Evolutionary conservation across 30 jellyfish, hydroid and myxozoan genomes (phyloP), one percentile per base, ranked within the genome.

Genomic region (Turritopsis dohrnii): DNA sequence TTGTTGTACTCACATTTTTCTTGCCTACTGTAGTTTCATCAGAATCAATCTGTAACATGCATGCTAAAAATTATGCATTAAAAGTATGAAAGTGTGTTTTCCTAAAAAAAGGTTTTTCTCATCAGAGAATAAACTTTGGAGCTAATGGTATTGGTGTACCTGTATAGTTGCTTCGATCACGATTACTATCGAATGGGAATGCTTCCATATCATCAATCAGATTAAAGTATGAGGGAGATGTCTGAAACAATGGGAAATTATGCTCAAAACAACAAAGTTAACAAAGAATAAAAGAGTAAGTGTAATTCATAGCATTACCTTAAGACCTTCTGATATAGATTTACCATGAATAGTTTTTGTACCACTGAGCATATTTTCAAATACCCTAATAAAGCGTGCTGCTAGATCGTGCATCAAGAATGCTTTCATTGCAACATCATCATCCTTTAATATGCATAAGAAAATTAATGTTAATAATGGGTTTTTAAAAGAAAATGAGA

Each of bases 131-230:
- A 3, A 66, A 66, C 27, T 66, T 26, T 66, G 76, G 17, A 66
- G 7, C 29, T 3, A 66, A 66, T 41, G 60, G 18, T n/a, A 28
- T 23, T 18, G 28, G n/a, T 52, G 22, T 28, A 80, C 87, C 87
- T 31, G 87, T 80, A 27, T 80, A 80, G 66, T 80, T 80, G 31
- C 79, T 80, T 80, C 87, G 29, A 29, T 80, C 71, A 23, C 87
- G 60, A 65, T n/a, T 22, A 4, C n/a, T 52, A 80, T 80, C 87
- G 21, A 80, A 41, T 54, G 60, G 60, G 13, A 3, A 13, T 41
- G 60, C 60, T 41, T 41, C 13, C 60, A 41, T 41, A 41, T 41
- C 60, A 13, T 41, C 60, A 41, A 41, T 41, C 60, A 41, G 13
- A 41, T 41, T 41, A 41, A 41, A 41, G 60, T 41, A 41, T 41